Conservation (phyloP, 2,113 vertebrate genomes). For the Nothoprocta perdicaria region DNA sequence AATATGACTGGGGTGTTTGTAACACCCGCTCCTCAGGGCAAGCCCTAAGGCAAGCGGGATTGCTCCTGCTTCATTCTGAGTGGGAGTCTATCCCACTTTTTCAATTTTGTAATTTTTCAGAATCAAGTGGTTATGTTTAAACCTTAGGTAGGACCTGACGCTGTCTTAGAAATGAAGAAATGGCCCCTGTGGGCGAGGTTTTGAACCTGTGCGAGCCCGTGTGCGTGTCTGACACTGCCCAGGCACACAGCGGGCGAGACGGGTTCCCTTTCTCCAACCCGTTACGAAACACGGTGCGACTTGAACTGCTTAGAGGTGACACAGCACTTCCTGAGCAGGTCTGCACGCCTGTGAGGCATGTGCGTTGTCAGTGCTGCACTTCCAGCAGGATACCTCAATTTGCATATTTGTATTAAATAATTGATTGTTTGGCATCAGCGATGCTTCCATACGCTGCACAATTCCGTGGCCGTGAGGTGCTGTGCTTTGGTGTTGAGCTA, state of each 20-base stretch:
- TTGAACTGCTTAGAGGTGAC: neutral
- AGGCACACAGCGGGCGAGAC: accelerated
- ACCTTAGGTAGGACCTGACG: neutral
- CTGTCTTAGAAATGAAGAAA: neutral
- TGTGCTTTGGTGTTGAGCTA: neutral
- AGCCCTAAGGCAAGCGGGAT: neutral
- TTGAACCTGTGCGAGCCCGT: accelerated
- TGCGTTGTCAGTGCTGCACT: accelerated
- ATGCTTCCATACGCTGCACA: neutral
- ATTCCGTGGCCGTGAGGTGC: neutral
- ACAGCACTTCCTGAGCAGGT: accelerated
- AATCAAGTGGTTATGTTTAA: neutral
- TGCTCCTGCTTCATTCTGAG: neutral
- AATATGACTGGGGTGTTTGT: neutral
- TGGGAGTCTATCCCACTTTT: neutral
- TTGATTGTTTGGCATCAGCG: neutral
- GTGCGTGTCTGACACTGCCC: neutral
- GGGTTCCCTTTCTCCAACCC: neutral
- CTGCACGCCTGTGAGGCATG: neutral
- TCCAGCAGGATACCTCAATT: neutral
- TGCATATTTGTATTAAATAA: neutral
- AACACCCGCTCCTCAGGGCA: neutral
- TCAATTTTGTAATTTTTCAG: accelerated
- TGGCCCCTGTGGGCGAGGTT: neutral
- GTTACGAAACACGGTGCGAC: neutral